Evolutionary conservation across 2,797 vertebrate genomes (phyloP).

Genomic region (Falco novaeseelandiae): DNA sequence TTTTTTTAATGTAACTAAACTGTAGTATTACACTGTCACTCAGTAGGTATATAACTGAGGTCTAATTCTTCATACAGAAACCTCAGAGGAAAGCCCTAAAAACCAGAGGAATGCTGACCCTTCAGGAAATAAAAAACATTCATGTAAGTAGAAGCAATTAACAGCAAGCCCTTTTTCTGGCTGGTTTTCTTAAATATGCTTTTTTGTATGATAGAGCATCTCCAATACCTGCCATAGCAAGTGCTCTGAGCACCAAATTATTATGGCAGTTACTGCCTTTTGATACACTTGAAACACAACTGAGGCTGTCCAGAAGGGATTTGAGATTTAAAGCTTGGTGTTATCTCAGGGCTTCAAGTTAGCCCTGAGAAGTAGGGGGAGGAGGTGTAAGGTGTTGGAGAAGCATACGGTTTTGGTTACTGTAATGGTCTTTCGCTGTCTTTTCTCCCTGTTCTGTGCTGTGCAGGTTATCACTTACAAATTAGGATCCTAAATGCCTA

Average conservation of each 20-base stretch:
- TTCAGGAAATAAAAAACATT: conserved; percentile 90
- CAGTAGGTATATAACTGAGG: background rate
- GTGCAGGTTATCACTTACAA: background rate
- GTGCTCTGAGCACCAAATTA: background rate
- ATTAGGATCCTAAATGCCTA: background rate
- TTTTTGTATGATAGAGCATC: background rate
- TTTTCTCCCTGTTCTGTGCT: background rate
- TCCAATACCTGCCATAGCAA: background rate
- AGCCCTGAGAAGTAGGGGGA: background rate
- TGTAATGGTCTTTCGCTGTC: background rate
- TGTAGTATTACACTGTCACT: background rate
- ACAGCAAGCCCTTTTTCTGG: background rate
- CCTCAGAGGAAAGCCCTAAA: conserved; percentile 87
- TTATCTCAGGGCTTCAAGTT: background rate
- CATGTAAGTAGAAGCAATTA: conserved; percentile 83
- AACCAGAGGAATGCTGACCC: conserved; percentile 85
- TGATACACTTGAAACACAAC: background rate
- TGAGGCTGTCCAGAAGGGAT: background rate
- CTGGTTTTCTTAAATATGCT: background rate
- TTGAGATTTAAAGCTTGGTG: background rate
- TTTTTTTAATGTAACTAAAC: background rate
- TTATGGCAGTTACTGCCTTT: background rate
- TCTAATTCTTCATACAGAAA: conserved; percentile 77
- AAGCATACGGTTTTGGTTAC: rapidly evolving
- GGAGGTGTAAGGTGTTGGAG: background rate